These are phyloP conservation scores for Uria aalge DNA, from an alignment of 2,113 vertebrate genomes.

Conservation along the genomic window DNA sequence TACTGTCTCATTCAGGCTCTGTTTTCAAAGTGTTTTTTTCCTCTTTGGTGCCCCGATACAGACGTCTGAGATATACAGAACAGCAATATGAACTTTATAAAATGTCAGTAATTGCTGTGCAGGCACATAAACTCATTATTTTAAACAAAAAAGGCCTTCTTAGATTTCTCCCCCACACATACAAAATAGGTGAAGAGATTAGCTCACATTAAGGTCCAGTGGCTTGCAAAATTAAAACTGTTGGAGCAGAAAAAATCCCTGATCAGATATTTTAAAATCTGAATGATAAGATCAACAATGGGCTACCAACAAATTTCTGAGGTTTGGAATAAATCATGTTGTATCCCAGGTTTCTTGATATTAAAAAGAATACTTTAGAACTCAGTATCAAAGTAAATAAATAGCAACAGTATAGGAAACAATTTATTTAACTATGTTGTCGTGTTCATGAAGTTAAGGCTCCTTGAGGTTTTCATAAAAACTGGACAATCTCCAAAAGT, in stretches of 20 bases:
- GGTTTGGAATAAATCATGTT: background rate
- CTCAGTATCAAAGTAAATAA: background rate
- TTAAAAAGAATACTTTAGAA: background rate
- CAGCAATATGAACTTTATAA: constrained; percentile 48
- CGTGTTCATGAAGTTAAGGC: background rate
- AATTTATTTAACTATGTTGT: background rate
- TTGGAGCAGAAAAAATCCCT: constrained; percentile 56
- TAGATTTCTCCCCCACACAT: background rate
- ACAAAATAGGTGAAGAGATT: constrained; percentile 39
- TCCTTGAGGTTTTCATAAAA: background rate
- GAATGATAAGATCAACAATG: constrained; percentile 51
- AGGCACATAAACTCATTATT: background rate
- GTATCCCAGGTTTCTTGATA: background rate
- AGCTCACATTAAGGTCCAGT: constrained; percentile 66
- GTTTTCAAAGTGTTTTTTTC: constrained; percentile 1
- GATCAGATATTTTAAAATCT: constrained; percentile 58
- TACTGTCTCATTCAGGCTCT: background rate
- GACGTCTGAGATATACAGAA: constrained; percentile 6
- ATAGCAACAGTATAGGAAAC: background rate
- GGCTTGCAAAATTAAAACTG: constrained; percentile 69
- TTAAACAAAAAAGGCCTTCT: constrained; percentile 25
- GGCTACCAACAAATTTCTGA: background rate
- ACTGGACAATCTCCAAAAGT: background rate
- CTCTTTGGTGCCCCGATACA: background rate
- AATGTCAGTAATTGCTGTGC: constrained; percentile 61